Percentiles rank a stretch among this genome's conserved stretches.
These are phyloP conservation scores for Petaurus breviceps DNA, from an alignment of 2,113 vertebrate genomes.

Conservation along the genomic window DNA sequence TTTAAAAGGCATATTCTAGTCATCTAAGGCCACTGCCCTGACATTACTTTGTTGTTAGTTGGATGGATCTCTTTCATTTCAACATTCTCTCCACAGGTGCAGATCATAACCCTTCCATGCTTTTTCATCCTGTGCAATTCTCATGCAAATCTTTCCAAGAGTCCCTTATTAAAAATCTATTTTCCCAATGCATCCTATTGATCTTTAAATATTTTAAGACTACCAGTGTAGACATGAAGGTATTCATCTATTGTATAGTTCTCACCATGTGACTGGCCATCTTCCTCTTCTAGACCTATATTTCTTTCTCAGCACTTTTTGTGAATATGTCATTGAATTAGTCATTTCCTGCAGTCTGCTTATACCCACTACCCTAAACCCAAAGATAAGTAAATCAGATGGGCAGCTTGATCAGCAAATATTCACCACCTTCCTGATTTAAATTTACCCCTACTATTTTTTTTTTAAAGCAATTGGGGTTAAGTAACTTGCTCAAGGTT, in stretches of 20 bases:
- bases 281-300: background rate
- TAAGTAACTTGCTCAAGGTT: too few relatives aligned
- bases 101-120: background rate
- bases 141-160: background rate
- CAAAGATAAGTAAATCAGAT: background rate
- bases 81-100: background rate
- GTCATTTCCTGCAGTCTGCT: background rate
- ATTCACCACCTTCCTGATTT: background rate
- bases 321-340: background rate
- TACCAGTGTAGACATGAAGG: background rate
- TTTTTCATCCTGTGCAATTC: background rate
- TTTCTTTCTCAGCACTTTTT: background rate
- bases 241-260: background rate
- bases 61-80: background rate
- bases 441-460: background rate
- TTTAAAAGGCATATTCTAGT: background rate
- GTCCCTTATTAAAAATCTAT: background rate
- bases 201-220: background rate
- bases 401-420: background rate
- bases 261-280: background rate
- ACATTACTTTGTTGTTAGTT: background rate
- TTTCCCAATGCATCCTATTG: background rate
- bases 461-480: too few relatives aligned
- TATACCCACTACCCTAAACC: background rate
- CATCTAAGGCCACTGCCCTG: rapidly evolving